Base-by-base conservation (phyloP, 2,797 vertebrate species). In the Parauchenoglanis ngamensis region DNA sequence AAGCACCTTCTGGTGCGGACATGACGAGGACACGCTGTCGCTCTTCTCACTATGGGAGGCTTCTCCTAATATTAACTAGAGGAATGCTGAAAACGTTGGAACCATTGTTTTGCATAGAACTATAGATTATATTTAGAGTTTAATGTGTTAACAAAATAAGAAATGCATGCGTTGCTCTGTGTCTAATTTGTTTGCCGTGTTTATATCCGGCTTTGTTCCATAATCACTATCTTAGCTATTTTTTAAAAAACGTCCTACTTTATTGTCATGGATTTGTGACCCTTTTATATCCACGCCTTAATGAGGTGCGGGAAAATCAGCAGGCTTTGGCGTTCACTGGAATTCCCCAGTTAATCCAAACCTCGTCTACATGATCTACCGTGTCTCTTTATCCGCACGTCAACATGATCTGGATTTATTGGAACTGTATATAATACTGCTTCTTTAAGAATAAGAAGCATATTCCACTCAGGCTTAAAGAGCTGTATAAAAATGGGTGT, bases 371-470 rank as follows among this genome's bases (percentile, higher is more conserved):
- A 59, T 79, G 2, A 35, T 79, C 31, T 40, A 23, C 28, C 0
- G 0, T 61, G 8, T 1, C n/a, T 63, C 12, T 80, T 61, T 46
- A 81, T 63, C 59, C 25, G 6, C 23, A 10, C 25, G 31, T 80
- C 54, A 21, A 40, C 31, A 7, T 81, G 35, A n/a, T 28, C 59
- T 63, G 56, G 28, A 21, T 80, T 61, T 2, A 44, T 46, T 19
- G 23, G 10, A 25, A 17, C 13, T 65, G 59, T 49, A 63, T 81
- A 65, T 49, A 63, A 63, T 63, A 63, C 79, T 82, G 80, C 67
- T 82, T 61, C 80, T 82, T 82, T 82, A 82, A 82, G 80, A 82
- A 82, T 19, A 65, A 65, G 15, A 28, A n/a, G 44, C 61, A 52
- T 5, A 5, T 65, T 67, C n/a, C 80, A 49, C 40, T 67, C 44